Base-by-base conservation (phyloP, 53 echinoderm and acorn worm species). In the Echinometra lucunter region DNA sequence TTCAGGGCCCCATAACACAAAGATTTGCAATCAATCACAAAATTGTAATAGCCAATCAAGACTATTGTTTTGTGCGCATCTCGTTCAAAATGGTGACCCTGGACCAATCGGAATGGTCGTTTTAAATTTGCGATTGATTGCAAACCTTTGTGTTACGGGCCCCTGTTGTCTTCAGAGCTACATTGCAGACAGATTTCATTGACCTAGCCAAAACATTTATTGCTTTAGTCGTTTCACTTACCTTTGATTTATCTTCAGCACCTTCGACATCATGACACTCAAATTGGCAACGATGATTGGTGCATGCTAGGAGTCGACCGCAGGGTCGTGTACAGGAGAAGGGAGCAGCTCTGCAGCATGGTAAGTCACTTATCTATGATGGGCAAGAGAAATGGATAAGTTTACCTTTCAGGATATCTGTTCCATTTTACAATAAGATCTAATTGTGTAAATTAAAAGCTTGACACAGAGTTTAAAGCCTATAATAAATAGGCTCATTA, bases 211-310 rank as follows among this genome's bases (percentile, higher is more conserved):
- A 40, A 4, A 40, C 10, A 18, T 78, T 21, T 23, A 10, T 42
- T 40, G 78, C 23, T 42, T 30, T 78, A 40, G 42, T 78, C 53
- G 13, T 27, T 7, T 88, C 27, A 90, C 66, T 95, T 85, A 98
- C 98, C 97, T 91, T 93, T 1, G 67, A 44, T 21, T 94, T 69
- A 89, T 92, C 87, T 11, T 45, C 45, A 34, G 96, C 80, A 37
- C 70, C 95, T 18, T 95, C 92, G 32, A 98, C 97, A 28, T 53
- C 49, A 94, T 98, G 99, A 45, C 99, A 98, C 45, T 95, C 95
- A 13, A 97, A 83, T 47, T 95, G 93, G 96, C 99, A 98, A n/a
- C 35, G 63, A 90, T 98, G 99, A 45, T 98, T 98, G 47, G 95
- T 93, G 75, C 99, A 98, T 1, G 94, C 92, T 35, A 98, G 81